Base-by-base conservation (phyloP, 2,888 invertebrate genomes). In the Plemyria rubiginata region DNA sequence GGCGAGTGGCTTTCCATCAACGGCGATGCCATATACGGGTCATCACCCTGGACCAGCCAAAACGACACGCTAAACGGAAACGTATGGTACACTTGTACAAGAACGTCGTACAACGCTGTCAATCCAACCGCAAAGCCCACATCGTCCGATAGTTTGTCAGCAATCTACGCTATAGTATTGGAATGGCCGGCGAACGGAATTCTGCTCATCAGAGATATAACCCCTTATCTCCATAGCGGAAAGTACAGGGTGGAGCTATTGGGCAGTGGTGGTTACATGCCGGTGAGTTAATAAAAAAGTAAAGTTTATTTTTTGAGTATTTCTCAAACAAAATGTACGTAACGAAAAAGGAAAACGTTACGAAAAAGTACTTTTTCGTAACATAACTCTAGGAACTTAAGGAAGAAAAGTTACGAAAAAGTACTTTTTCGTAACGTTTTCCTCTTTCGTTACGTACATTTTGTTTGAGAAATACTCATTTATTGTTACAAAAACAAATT, bases 1-100 rank as follows among this genome's bases (percentile, higher is more conserved):
- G 98, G 98, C 2, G 73, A 87, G 13, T 98, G 98, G 98, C 87
- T 99, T 12, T 78, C 86, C 2, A 87, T 95, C n/a, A 98, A 98
- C 76, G 98, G 98, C 0, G 97, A 97, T 79, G 97, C 97, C 0
- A 97, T 98, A 71, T 98, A 98, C 78, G 90, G 87, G 4, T 95
- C 95, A 0, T 93, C 90, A 5, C 97, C 98, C 0, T 98, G 98
- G 98, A 82, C 79, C 0, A 88, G 93, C 62, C 98, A 98, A 86
- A 98, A 98, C 77, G 98, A 98, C 78, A 95, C 96, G 0, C 54
- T 93, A 0, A 77, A 94, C n/a, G 94, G 94, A 0, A 80, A 94
- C 0, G 95, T 97, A 9, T 98, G 98, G 98, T 98, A 96, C 78
- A 95, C 96, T 0, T 80, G 86, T 60, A 74, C 65, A 2, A 88